phyloP scores from a whole-genome alignment of 2,888 invertebrate species.

The Lottia gigantea region DNA sequence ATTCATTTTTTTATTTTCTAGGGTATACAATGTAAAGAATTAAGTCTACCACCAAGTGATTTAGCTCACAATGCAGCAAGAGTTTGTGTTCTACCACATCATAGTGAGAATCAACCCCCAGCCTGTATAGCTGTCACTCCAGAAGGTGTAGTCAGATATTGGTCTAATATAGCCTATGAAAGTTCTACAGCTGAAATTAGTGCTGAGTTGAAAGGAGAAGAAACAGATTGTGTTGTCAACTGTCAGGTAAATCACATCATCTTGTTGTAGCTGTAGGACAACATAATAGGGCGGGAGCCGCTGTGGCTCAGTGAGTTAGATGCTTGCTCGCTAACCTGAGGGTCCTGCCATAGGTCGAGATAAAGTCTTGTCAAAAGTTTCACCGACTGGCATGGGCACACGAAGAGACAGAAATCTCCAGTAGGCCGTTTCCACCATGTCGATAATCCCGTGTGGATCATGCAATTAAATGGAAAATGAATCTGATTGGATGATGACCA shows the following conservation, averaged over 20 bases:
- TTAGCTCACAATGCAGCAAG: conserved; percentile 77
- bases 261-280: no score
- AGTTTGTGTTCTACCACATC: conserved; percentile 81
- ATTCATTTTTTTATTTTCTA: conserved; percentile 24
- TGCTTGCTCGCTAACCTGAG: no score
- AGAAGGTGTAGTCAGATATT: conserved; percentile 91
- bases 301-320: no score
- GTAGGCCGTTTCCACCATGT: no score
- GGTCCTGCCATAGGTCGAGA: no score
- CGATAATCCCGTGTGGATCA: no score
- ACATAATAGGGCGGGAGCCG: no score
- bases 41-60: conserved; percentile 90
- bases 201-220: conserved; percentile 80
- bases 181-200: conserved; percentile 85
- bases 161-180: conserved; percentile 90
- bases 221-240: conserved; percentile 66
- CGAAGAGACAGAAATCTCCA: no score
- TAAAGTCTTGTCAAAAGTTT: no score
- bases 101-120: conserved; percentile 62
- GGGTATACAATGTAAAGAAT: conserved; percentile 80
- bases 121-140: conserved; percentile 85
- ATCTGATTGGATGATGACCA: no score
- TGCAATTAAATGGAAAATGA: no score
- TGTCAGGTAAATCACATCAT: conserved; percentile 62
- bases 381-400: no score